Evolutionary conservation across 2,888 invertebrate species (phyloP).

Genomic region (Aporophyla nigra): DNA sequence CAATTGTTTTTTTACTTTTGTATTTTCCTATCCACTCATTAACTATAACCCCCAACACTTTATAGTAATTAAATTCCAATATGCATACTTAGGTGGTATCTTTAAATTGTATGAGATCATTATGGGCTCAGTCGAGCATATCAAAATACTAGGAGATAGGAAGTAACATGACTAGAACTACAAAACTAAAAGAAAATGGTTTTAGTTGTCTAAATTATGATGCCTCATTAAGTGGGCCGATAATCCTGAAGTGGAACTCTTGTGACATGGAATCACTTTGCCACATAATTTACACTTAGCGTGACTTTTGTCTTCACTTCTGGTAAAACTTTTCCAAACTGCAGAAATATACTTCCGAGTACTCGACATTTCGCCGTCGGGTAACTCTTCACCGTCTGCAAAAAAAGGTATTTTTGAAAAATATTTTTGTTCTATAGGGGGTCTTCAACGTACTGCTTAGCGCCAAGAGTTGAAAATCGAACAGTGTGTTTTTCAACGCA

Average conservation of each 20-base stretch:
- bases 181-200: background rate
- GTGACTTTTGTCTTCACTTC: conserved; percentile 14
- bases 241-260: conserved; percentile 24
- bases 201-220: conserved; percentile 15
- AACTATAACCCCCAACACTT: background rate
- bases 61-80: background rate
- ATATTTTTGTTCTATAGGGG: background rate
- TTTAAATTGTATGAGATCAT: conserved; percentile 10
- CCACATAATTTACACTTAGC: conserved; percentile 32
- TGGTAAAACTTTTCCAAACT: conserved; percentile 22
- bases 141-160: background rate
- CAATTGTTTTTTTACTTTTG: background rate
- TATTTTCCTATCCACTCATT: background rate
- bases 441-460: too few relatives aligned
- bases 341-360: conserved; percentile 12
- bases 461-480: too few relatives aligned
- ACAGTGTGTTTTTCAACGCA: too few relatives aligned
- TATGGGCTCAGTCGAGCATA: background rate
- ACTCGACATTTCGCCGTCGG: background rate
- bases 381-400: background rate
- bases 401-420: background rate
- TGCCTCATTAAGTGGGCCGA: conserved; percentile 3
- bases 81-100: background rate
- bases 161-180: background rate
- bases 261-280: conserved; percentile 19